Conservation (phyloP, 2,797 vertebrate genomes). For the Toxotes lorentzi region DNA sequence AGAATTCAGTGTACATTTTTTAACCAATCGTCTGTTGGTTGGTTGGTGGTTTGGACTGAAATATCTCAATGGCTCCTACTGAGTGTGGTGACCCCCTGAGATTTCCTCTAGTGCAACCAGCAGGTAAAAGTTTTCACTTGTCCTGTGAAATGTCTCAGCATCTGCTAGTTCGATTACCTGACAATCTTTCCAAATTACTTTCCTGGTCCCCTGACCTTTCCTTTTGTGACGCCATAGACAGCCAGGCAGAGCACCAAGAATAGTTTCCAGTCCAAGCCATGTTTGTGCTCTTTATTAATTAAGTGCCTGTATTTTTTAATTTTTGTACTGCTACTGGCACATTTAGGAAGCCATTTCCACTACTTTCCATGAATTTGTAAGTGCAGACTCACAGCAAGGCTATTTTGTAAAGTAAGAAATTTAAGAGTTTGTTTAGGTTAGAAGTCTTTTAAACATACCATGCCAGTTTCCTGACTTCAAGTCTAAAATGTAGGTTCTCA, state of each 20-base stretch:
- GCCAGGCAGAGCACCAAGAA: not conserved
- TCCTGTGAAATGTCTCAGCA: not conserved
- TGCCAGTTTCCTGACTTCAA: slow-evolving; percentile 12
- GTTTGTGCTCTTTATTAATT: no score
- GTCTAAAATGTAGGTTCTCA: slow-evolving; percentile 18
- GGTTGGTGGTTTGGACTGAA: not conserved
- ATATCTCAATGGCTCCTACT: not conserved
- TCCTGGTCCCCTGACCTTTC: not conserved
- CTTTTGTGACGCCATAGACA: not conserved
- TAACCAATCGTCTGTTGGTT: not conserved
- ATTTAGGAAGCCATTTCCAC: no score
- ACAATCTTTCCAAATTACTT: not conserved
- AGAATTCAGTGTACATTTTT: not conserved
- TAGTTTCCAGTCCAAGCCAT: no score
- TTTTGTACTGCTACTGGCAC: no score
- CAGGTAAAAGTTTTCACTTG: not conserved
- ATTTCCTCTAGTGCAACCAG: not conserved
- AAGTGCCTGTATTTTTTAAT: no score
- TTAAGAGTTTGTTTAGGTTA: not conserved
- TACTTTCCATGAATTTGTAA: no score
- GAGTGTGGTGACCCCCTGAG: not conserved
- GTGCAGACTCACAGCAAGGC: no score
- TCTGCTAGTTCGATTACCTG: not conserved
- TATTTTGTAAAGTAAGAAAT: not conserved
- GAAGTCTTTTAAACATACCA: not conserved